These are phyloP conservation scores for Erythrolamprus reginae DNA, from an alignment of 2,113 vertebrate genomes.

Conservation along the genomic window DNA sequence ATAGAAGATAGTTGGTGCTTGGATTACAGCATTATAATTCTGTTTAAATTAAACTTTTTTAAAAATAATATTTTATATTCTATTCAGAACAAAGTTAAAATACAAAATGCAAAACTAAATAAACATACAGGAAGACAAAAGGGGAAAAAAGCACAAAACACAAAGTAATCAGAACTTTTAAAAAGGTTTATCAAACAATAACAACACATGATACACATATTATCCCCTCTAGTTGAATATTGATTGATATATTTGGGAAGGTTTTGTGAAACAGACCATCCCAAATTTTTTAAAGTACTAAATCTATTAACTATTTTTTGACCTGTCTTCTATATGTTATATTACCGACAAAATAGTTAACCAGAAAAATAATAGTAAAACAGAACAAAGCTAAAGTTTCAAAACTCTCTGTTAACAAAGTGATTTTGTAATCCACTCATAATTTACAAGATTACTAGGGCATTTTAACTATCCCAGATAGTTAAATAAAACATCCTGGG, in stretches of 20 bases:
- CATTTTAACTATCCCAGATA: neutral
- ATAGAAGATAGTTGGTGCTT: neutral
- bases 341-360: neutral
- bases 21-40: neutral
- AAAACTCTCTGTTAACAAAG: no score
- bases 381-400: neutral
- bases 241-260: neutral
- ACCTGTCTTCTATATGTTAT: neutral
- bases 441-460: neutral
- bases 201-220: neutral
- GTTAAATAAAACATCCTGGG: neutral
- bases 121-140: neutral
- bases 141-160: neutral
- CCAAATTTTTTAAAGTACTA: neutral
- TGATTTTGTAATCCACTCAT: neutral
- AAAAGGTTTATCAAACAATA: neutral
- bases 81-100: neutral
- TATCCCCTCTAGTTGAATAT: neutral
- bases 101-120: neutral
- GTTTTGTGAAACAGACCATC: neutral
- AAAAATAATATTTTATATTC: neutral
- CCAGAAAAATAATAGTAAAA: neutral
- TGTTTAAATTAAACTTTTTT: neutral
- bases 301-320: neutral
- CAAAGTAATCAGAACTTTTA: neutral